Conservation (phyloP, 2,888 invertebrate species). For the Mesorhabditis spiculigera region DNA sequence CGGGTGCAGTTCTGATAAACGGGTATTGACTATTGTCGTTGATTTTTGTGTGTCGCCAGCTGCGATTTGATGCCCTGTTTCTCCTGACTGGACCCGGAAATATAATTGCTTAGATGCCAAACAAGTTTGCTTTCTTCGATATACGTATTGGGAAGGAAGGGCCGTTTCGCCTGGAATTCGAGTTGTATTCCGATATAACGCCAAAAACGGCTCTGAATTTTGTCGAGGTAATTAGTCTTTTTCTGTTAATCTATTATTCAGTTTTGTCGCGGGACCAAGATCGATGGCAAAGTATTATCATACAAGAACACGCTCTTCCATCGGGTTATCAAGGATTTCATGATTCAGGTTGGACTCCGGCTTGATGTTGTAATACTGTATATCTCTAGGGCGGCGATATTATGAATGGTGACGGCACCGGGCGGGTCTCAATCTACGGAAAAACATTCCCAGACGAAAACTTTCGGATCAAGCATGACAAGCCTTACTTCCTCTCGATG, state of each 20-base stretch:
- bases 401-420: constrained; percentile 82
- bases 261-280: constrained; percentile 59
- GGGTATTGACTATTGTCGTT: too few species aligned
- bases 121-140: constrained; percentile 1
- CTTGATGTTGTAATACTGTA: neutral
- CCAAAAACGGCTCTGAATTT: constrained; percentile 1
- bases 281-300: constrained; percentile 73
- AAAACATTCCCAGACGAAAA: constrained; percentile 97
- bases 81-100: too few species aligned
- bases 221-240: constrained; percentile 3
- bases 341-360: constrained; percentile 67
- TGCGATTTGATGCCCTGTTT: too few species aligned
- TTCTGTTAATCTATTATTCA: neutral
- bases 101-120: neutral
- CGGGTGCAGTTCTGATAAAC: too few species aligned
- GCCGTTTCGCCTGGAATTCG: neutral
- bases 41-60: too few species aligned
- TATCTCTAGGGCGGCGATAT: constrained; percentile 59
- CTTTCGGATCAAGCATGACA: constrained; percentile 66
- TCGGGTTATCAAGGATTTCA: constrained; percentile 79
- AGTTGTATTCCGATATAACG: neutral
- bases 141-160: constrained; percentile 3
- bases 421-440: constrained; percentile 96
- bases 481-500: constrained; percentile 89
- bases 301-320: constrained; percentile 87